Percentiles rank a stretch among this genome's conserved stretches.
These are phyloP conservation scores for Leiothrix lutea DNA, from an alignment of 2,113 vertebrate species.

Conservation along the genomic window DNA sequence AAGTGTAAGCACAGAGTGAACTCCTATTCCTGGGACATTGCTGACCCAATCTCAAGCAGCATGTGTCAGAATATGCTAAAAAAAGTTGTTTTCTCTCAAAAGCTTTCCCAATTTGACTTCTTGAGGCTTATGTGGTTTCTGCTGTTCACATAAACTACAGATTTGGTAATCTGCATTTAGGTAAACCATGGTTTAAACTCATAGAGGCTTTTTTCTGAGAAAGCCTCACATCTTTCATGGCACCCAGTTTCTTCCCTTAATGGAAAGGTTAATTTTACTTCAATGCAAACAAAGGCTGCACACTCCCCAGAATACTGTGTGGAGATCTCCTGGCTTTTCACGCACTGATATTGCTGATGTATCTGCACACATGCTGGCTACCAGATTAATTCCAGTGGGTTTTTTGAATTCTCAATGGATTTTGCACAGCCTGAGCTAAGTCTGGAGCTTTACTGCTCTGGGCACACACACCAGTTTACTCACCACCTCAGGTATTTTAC, in stretches of 20 bases:
- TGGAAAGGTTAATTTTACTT: neutral
- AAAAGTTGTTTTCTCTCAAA: neutral
- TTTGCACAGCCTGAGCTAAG: neutral
- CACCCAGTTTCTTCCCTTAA: neutral
- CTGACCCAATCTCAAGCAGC: neutral
- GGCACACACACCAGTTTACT: fast-evolving
- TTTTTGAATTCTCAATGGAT: neutral
- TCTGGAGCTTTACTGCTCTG: neutral
- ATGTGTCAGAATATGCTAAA: neutral
- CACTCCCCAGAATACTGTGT: neutral
- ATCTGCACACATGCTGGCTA: fast-evolving
- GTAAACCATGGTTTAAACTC: neutral
- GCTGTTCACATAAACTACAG: neutral
- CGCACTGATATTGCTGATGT: fast-evolving
- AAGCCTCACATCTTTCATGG: fast-evolving
- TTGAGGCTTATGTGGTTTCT: neutral
- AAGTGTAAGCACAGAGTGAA: neutral
- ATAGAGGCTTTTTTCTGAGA: neutral
- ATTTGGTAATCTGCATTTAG: neutral
- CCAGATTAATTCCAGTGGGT: neutral
- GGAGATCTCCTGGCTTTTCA: neutral
- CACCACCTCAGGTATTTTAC: neutral
- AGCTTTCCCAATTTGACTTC: neutral
- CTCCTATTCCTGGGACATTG: neutral
- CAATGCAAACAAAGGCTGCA: fast-evolving